Evolutionary conservation across 2,797 vertebrate species (phyloP).

Genomic region (Syngnathus acus): DNA sequence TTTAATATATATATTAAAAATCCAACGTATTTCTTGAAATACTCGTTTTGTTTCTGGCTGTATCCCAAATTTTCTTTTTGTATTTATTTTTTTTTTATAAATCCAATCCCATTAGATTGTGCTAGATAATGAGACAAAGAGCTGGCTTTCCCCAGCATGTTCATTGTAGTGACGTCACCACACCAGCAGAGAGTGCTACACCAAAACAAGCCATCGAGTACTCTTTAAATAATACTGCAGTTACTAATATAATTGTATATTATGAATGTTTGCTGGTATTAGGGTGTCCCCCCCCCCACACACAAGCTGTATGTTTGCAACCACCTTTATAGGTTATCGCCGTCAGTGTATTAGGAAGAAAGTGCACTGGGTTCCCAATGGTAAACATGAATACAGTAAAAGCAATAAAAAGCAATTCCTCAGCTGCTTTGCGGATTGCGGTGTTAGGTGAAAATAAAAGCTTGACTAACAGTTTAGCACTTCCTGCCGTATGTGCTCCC

Average conservation of each 20-base stretch:
- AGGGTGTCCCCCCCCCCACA: too few species aligned
- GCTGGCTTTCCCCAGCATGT: not conserved
- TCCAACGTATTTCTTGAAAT: too few species aligned
- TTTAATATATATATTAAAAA: too few species aligned
- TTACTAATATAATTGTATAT: not conserved
- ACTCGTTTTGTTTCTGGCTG: too few species aligned
- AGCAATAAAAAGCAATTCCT: not conserved
- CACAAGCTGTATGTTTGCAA: not conserved
- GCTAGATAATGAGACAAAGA: not conserved
- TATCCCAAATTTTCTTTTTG: too few species aligned
- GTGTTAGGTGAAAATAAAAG: constrained; percentile 11
- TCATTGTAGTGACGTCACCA: not conserved
- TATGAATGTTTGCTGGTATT: too few species aligned
- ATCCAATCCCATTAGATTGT: not conserved
- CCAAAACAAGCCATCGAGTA: constrained; percentile 9
- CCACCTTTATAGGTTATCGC: not conserved
- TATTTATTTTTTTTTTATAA: too few species aligned
- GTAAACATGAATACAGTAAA: constrained; percentile 13
- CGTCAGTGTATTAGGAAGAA: not conserved
- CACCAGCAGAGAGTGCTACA: constrained; percentile 50
- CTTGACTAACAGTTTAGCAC: not conserved
- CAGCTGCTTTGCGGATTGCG: not conserved
- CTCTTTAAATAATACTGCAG: not conserved
- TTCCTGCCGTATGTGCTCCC: not conserved
- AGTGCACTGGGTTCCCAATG: not conserved